Conservation (phyloP, 2,797 vertebrate genomes). For the Pangasius mekongensis region DNA sequence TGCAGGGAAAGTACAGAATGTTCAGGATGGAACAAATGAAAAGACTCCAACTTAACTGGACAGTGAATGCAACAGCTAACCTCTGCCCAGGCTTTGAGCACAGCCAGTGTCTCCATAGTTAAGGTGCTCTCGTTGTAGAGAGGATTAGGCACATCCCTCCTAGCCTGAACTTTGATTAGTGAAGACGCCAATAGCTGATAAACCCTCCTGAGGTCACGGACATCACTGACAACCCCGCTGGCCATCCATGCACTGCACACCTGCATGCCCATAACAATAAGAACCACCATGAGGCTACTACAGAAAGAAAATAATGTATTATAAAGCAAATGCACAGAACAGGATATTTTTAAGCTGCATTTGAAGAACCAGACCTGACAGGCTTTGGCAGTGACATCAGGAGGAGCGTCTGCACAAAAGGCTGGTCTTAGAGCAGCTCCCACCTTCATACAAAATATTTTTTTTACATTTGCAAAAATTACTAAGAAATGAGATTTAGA, state of each 20-base stretch:
- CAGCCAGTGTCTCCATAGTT: conserved; percentile 90
- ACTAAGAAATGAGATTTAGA: neutral
- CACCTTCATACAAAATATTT: conserved; percentile 72
- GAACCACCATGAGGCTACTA: neutral
- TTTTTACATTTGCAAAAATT: neutral
- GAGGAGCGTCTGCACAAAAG: conserved; percentile 85
- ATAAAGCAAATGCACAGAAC: neutral
- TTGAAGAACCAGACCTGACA: conserved; percentile 81
- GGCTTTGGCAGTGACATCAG: conserved; percentile 90
- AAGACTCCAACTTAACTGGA: neutral
- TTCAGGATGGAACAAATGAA: neutral
- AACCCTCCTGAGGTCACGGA: conserved; percentile 86
- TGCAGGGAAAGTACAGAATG: neutral
- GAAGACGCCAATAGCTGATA: conserved; percentile 84
- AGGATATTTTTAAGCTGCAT: neutral
- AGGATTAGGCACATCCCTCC: conserved; percentile 77
- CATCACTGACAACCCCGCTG: conserved; percentile 90
- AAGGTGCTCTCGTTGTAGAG: conserved; percentile 88
- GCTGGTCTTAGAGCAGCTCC: conserved; percentile 93
- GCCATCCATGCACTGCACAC: conserved; percentile 90
- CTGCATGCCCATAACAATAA: conserved; percentile 27
- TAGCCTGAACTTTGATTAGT: conserved; percentile 79
- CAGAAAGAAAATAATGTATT: neutral
- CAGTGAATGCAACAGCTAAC: conserved; percentile 64
- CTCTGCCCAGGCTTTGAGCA: conserved; percentile 96